Percentiles rank a stretch among this genome's conserved stretches.
phyloP scores from a whole-genome alignment of 1,140 invertebrate species.

The Holcopasites calliopsidis region DNA sequence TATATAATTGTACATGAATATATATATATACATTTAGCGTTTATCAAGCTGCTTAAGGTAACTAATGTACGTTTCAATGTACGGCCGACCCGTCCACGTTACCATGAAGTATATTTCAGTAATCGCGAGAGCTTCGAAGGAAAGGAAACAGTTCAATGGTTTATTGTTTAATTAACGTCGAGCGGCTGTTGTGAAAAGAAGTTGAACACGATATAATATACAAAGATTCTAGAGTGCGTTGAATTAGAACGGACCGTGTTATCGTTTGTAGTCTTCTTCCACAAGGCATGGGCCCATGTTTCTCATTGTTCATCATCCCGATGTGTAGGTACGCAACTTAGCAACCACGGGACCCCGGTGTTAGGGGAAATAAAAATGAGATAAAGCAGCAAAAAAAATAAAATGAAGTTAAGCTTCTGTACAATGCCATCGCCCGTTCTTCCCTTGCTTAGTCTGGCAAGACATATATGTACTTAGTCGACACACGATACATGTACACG shows the following conservation, averaged over 20 bases:
- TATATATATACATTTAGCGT: slow-evolving; percentile 72
- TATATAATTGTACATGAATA: slow-evolving; percentile 55
- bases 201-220: background rate
- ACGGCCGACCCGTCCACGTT: slow-evolving; percentile 53
- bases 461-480: slow-evolving; percentile 7
- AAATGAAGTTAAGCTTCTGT: slow-evolving; percentile 68
- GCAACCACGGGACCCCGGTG: slow-evolving; percentile 2
- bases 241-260: slow-evolving; percentile 10
- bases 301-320: background rate
- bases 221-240: background rate
- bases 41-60: slow-evolving; percentile 67
- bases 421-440: slow-evolving; percentile 69
- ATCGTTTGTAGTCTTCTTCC: slow-evolving; percentile 16
- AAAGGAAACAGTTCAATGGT: slow-evolving; percentile 4
- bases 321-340: slow-evolving; percentile 9
- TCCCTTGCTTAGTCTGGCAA: slow-evolving; percentile 62
- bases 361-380: slow-evolving; percentile 35
- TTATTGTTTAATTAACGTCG: slow-evolving; percentile 16
- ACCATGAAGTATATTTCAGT: background rate
- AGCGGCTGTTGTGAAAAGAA: slow-evolving; percentile 16
- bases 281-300: background rate
- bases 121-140: background rate
- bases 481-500: background rate
- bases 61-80: slow-evolving; percentile 50
- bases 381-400: background rate